phyloP scores from a whole-genome alignment of 2,888 invertebrate genomes.

The Drosophila limbata region DNA sequence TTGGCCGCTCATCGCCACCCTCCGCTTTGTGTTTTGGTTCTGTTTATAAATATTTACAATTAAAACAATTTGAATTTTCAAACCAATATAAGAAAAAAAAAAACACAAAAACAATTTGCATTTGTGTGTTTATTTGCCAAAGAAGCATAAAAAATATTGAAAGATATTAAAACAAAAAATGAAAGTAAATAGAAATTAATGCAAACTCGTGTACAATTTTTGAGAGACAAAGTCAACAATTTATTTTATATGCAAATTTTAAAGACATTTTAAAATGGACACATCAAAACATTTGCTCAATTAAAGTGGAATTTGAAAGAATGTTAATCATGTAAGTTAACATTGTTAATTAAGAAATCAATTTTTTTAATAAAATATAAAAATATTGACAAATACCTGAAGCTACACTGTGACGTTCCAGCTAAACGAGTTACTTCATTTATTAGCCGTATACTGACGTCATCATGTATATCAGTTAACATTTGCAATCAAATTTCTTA shows the following conservation, averaged over 20 bases:
- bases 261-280: conserved; percentile 39
- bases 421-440: conserved; percentile 26
- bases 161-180: conserved; percentile 12
- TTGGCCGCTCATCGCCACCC: conserved; percentile 3
- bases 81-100: conserved; percentile 4
- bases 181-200: conserved; percentile 24
- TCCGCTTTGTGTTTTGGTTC: conserved; percentile 15
- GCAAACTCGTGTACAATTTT: conserved; percentile 27
- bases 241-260: conserved; percentile 44
- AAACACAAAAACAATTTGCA: conserved; percentile 35
- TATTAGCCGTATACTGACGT: conserved; percentile 51
- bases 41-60: conserved; percentile 61
- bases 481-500: conserved; percentile 57
- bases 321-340: conserved; percentile 52
- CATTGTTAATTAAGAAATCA: background rate
- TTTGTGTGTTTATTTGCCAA: conserved; percentile 55
- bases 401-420: conserved; percentile 23
- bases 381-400: conserved; percentile 3
- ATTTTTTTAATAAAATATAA: background rate
- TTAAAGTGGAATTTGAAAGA: conserved; percentile 23
- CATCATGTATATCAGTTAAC: conserved; percentile 44
- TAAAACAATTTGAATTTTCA: conserved; percentile 57
- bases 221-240: conserved; percentile 36
- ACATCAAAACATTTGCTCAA: conserved; percentile 28
- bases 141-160: conserved; percentile 21